phyloP scores from a whole-genome alignment of 2,888 invertebrate species.

The Pachycephus smyrnensis region DNA sequence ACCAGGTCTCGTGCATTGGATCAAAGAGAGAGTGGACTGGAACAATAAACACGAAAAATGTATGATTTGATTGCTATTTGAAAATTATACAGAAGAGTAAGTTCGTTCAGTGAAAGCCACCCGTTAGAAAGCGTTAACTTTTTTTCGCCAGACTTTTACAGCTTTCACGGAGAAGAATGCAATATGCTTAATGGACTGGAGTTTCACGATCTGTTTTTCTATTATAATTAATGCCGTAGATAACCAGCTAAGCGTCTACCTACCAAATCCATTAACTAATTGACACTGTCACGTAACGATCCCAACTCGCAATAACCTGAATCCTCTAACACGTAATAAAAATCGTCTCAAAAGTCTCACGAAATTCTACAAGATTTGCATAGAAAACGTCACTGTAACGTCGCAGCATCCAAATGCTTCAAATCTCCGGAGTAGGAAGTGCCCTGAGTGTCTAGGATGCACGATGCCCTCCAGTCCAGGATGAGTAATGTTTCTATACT shows the following conservation, averaged over 20 bases:
- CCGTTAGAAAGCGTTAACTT: background rate
- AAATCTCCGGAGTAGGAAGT: background rate
- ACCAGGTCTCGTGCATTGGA: background rate
- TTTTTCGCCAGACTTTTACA: conserved; percentile 15
- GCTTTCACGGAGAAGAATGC: conserved; percentile 24
- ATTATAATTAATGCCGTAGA: background rate
- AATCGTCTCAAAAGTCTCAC: background rate
- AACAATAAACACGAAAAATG: background rate
- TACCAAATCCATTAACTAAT: conserved; percentile 1
- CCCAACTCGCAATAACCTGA: background rate
- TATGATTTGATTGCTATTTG: background rate
- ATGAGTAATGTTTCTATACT: background rate
- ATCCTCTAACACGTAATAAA: background rate
- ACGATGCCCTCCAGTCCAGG: background rate
- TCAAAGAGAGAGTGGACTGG: no score
- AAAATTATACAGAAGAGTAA: background rate
- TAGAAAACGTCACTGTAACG: background rate
- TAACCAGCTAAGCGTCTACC: conserved; percentile 2
- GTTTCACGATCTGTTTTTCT: conserved; percentile 11
- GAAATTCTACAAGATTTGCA: background rate
- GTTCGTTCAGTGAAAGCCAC: background rate
- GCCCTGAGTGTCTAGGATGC: background rate
- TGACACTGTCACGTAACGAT: background rate
- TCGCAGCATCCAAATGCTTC: background rate
- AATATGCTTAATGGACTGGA: conserved; percentile 44